Evolutionary conservation across 2,113 vertebrate species (phyloP).

Genomic region (Aix galericulata): DNA sequence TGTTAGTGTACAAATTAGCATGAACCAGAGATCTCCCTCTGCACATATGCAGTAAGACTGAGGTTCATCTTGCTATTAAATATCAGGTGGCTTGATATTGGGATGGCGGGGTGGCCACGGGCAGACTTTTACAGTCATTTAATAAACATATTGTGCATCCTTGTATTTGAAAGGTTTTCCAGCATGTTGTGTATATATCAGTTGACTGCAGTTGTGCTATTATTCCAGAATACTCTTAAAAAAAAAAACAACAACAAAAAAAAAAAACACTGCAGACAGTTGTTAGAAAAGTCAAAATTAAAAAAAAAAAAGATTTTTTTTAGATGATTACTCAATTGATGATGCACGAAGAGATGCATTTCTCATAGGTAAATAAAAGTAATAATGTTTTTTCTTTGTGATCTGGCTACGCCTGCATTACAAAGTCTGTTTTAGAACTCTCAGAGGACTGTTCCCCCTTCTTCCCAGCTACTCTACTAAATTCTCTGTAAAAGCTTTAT

Average conservation of each 20-base stretch:
- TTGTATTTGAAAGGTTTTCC: not conserved
- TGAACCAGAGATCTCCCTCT: not conserved
- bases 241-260: no score
- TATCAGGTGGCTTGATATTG: not conserved
- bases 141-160: not conserved
- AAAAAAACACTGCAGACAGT: not conserved
- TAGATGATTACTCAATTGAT: constrained; percentile 1
- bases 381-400: not conserved
- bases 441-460: not conserved
- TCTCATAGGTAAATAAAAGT: not conserved
- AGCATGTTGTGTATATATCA: not conserved
- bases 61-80: not conserved
- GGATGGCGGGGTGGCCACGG: not conserved
- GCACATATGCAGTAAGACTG: not conserved
- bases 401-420: not conserved
- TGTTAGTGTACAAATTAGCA: not conserved
- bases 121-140: not conserved
- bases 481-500: not conserved
- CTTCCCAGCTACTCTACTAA: not conserved
- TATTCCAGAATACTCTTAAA: not conserved
- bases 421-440: not conserved
- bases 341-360: not conserved
- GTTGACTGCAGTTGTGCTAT: not conserved
- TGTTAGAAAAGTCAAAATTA: not conserved
- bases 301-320: not conserved